Percentiles rank a stretch among this genome's conserved stretches.
Evolutionary conservation across 2,888 invertebrate genomes (phyloP).

Genomic region (Hoplodrina ambigua): DNA sequence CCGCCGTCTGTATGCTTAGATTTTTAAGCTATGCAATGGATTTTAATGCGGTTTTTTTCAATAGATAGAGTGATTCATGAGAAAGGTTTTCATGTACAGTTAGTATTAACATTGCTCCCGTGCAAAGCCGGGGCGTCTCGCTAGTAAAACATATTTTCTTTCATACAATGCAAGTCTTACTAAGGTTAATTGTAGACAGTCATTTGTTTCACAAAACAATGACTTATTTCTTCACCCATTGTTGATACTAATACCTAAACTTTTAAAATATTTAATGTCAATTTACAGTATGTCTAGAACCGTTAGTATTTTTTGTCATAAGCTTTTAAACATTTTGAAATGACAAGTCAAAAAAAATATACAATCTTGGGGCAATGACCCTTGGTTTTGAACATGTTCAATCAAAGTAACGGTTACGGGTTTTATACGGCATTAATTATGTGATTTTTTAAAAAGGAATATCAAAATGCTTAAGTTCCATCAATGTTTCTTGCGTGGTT

Average conservation of each 20-base stretch:
- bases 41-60: no score
- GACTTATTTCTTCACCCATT: slow-evolving; percentile 21
- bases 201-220: not conserved
- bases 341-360: slow-evolving; percentile 21
- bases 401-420: slow-evolving; percentile 30
- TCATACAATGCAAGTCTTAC: not conserved
- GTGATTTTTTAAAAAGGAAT: slow-evolving; percentile 6
- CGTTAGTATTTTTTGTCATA: slow-evolving; percentile 39
- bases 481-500: not conserved
- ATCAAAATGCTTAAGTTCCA: not conserved
- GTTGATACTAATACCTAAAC: slow-evolving; percentile 4
- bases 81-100: no score
- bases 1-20: no score
- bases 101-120: no score
- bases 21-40: no score
- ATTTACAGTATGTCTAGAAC: slow-evolving; percentile 37
- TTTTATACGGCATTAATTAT: slow-evolving; percentile 5
- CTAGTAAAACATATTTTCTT: not conserved
- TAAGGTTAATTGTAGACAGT: not conserved
- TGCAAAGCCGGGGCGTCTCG: no score
- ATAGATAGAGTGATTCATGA: no score
- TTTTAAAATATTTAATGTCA: slow-evolving; percentile 22
- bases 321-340: slow-evolving; percentile 23
- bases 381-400: not conserved
- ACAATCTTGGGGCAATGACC: slow-evolving; percentile 36